Base-by-base conservation (phyloP, 2,888 invertebrate genomes). In the Volucella inanis region DNA sequence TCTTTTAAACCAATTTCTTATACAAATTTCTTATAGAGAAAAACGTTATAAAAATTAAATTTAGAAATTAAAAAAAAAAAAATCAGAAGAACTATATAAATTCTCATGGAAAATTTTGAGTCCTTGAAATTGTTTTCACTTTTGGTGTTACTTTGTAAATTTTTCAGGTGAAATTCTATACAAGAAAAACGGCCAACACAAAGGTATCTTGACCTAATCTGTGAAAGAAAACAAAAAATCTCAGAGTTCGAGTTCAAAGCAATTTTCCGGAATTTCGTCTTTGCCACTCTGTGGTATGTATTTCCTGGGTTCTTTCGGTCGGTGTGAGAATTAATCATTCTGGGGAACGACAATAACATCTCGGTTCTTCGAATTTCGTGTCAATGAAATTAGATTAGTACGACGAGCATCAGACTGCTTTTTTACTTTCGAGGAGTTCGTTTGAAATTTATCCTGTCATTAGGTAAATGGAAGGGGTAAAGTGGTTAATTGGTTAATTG, bases 401-500 rank as follows among this genome's bases (percentile, higher is more conserved):
- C 31, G 3, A 6, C 15, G 1, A 52, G 54, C 39, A 18, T 11
- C 14, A 2, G 14, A 47, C 39, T 50, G 8, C 64, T 50, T 11
- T 38, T 57, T 39, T 14, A 15, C 49, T 11, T 8, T 14, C 12
- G 49, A 49, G 14, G 12, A 31, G 12, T 49, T 49, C 8, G 3
- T 49, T n/a, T 49, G 49, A n/a, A 18, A 18, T 43, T 15, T 18
- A 43, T 15, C 8, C 43, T 15, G 8, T 64, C 47, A 50, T 64
- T 49, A 6, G 31, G 4, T 50, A 11, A 2, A 38, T 22, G 0
- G 3, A 49, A 41, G 18, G 59, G 41, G 39, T 22, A n/a, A 59
- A 39, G 10, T 15, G 15, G 41, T 15, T 77, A 77, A 70, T 77
- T 70, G 70, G 54, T 70, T 70, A 77, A 64, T 77, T 70, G 62